Evolutionary conservation across 2,113 vertebrate species (phyloP), one percentile per base, ranked within the genome.

Genomic region (Archilochus colubris): DNA sequence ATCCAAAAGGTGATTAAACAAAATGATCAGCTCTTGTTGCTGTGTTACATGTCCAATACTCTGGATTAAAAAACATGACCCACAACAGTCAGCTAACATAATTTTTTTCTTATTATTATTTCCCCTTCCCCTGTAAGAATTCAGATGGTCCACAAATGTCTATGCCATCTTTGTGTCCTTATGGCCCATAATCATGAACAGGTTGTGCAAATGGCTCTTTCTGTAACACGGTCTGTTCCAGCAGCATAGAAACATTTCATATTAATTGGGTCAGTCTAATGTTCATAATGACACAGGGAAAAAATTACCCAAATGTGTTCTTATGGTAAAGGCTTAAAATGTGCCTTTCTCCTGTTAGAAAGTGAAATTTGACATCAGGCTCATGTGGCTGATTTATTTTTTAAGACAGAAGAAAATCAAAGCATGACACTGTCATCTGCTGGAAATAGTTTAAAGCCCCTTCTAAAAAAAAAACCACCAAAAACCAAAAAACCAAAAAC

Each of bases 1-100:
- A 98, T 99, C 99, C 99, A 99, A 98, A 99, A 98, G 98, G 98
- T 98, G 99, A 99, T 99, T 99, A 99, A 99, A 99, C 98, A 98
- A 99, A 99, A 98, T 99, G 99, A 99, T 99, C 98, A 99, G 99
- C 98, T 98, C 98, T 98, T 98, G 98, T 98, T 98, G 98, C 98
- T 98, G 97, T 97, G 98, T 98, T 98, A 98, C 98, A 98, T 98
- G 98, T 98, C 98, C 98, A 97, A 98, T 98, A 98, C 98, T 98
- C 97, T 95, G 98, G 98, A 98, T 98, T 98, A 97, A 98, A 98
- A 98, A 98, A 98, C 97, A 98, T 98, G 98, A 98, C 98, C 98
- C 97, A 97, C 97, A 97, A 98, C 98, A 97, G 97, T 97, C 96
- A 96, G 97, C 96, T 96, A 95, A 96, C 97, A 97, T 97, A 46